Evolutionary conservation across 2,888 invertebrate species (phyloP), one percentile per base, ranked within the genome.

Genomic region (Himalopsyche anomala): DNA sequence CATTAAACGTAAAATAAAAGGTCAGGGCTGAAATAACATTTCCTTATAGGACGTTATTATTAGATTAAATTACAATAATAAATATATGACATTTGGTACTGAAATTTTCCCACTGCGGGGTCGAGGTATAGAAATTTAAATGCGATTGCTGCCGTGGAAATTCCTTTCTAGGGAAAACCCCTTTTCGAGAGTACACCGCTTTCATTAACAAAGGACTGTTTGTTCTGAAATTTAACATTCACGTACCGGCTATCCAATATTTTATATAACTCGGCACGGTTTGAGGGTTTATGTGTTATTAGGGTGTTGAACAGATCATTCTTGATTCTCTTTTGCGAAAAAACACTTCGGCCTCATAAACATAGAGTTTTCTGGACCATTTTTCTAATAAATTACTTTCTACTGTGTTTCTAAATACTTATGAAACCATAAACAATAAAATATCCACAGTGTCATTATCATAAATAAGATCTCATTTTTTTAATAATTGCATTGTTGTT

Each of bases 171-270:
- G 62, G 19, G 62, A 62, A 62, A 62, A 28, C 9, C 28, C 62
- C 9, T 62, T 62, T 62, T 19, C 62, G 11, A 62, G 8, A 19
- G 28, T 19, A n/a, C 62, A n/a, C 19, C n/a, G 19, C 62, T n/a
- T 62, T 62, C 28, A 62, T 62, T 62, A 62, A 62, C 62, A 62
- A 62, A 62, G 62, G 62, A 28, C 19, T 62, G 62, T 62, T 62
- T 62, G 62, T 62, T 62, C 62, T 62, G 28, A 11, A 62, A 62
- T 62, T 62, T 62, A 19, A 62, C 62, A 62, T 62, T 62, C 19
- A 62, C 62, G 62, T 62, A 62, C 56, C 28, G 62, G 62, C 62
- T 62, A 62, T 62, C 62, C 28, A 28, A 62, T 62, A 62, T 62
- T 19, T 62, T 19, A 62, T 62, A 62, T 8, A 62, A 62, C 12